Conservation (phyloP, 2,113 vertebrate genomes). For the Tautogolabrus adspersus region DNA sequence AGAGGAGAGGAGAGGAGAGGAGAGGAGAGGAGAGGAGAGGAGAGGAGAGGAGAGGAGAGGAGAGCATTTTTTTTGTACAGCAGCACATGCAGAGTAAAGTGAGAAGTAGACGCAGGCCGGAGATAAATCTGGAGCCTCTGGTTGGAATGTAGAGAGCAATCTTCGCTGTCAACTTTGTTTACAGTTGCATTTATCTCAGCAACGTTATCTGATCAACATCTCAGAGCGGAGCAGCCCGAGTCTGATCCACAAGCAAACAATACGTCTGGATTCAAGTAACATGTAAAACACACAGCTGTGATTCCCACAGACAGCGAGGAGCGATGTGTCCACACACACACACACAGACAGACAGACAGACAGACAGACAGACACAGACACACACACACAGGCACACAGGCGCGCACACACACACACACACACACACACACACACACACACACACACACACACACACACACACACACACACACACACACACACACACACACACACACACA, state of each 20-base stretch:
- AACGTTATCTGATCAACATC: constrained; percentile 47
- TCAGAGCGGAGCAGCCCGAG: constrained; percentile 13
- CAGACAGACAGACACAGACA: no score
- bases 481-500: no score
- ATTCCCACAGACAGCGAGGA: constrained; percentile 35
- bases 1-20: no score
- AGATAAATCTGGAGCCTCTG: constrained; percentile 42
- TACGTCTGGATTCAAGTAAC: constrained; percentile 26
- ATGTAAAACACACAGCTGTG: constrained; percentile 46
- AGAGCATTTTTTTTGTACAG: no score
- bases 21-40: no score
- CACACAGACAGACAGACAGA: no score
- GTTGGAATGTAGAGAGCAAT: constrained; percentile 45
- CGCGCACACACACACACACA: no score
- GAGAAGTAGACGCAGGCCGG: constrained; percentile 7
- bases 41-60: no score
- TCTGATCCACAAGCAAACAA: constrained; percentile 49
- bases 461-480: no score
- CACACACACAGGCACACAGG: no score
- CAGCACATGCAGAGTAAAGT: not conserved
- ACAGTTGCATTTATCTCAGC: constrained; percentile 50
- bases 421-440: no score
- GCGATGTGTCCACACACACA: not conserved
- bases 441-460: no score
- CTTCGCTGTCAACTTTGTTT: constrained; percentile 58